Percentiles rank a stretch among this genome's conserved stretches.
These are phyloP conservation scores for Folsomia manolachei DNA, from an alignment of 2,888 invertebrate species.

Conservation along the genomic window DNA sequence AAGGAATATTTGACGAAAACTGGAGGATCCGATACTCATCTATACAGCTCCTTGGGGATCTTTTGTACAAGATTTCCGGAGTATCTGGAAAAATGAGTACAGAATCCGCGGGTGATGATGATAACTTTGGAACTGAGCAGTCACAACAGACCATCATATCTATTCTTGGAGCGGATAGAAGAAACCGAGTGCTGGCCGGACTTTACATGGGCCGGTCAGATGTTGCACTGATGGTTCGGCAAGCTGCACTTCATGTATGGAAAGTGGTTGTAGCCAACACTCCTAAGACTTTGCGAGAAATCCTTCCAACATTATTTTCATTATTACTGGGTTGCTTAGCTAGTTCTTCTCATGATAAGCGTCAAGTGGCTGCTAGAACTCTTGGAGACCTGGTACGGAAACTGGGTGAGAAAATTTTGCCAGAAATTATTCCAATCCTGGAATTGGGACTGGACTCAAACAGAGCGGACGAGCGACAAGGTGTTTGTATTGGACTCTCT, in stretches of 20 bases:
- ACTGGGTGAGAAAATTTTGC: conserved; percentile 93
- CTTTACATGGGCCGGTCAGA: conserved; percentile 97
- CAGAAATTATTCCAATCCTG: conserved; percentile 96
- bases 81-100: conserved; percentile 99
- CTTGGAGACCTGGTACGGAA: conserved; percentile 95
- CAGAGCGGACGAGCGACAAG: conserved; percentile 91
- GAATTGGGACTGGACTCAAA: conserved; percentile 89
- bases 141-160: conserved; percentile 84
- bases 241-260: conserved; percentile 98
- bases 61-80: conserved; percentile 92
- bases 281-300: conserved; percentile 91
- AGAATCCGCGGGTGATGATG: conserved; percentile 96
- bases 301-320: conserved; percentile 88
- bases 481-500: conserved; percentile 95
- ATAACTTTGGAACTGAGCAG: conserved; percentile 97
- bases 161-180: conserved; percentile 80
- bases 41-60: conserved; percentile 90
- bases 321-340: conserved; percentile 90
- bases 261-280: conserved; percentile 99
- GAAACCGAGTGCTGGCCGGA: conserved; percentile 89
- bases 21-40: conserved; percentile 94
- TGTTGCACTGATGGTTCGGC: conserved; percentile 92
- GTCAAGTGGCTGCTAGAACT: conserved; percentile 70
- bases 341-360: conserved; percentile 91
- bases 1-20: conserved; percentile 94